Percentiles rank a stretch among this genome's conserved stretches.
Evolutionary conservation across 1,140 invertebrate genomes (phyloP).

Genomic region (Drosophila saltans): DNA sequence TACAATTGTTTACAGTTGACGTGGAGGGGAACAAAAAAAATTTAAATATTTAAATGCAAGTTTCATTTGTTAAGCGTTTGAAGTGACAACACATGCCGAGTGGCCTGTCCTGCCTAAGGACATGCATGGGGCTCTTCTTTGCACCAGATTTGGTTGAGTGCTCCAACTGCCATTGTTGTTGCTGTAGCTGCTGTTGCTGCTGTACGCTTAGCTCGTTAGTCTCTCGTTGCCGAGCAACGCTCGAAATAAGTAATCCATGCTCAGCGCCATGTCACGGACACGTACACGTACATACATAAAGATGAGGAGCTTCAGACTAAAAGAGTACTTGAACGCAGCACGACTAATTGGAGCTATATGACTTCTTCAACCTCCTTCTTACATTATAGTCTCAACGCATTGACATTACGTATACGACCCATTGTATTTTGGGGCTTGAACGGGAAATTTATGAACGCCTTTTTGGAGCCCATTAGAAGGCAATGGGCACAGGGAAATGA

Average conservation of each 20-base stretch:
- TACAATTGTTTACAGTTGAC: background rate
- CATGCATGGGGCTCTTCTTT: slow-evolving; percentile 40
- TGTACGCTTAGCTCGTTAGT: slow-evolving; percentile 60
- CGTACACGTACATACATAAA: slow-evolving; percentile 25
- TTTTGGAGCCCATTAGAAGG: slow-evolving; percentile 39
- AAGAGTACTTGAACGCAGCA: slow-evolving; percentile 65
- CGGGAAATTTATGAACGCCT: slow-evolving; percentile 61
- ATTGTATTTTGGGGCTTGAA: slow-evolving; percentile 37
- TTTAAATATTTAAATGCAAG: slow-evolving; percentile 13
- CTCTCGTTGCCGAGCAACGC: slow-evolving; percentile 36
- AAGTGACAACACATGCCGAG: slow-evolving; percentile 47
- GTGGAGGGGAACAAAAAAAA: background rate
- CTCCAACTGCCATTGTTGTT: slow-evolving; percentile 29
- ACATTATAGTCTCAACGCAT: slow-evolving; percentile 15
- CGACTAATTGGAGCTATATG: slow-evolving; percentile 67
- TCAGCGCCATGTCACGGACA: slow-evolving; percentile 51
- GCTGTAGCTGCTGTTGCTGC: slow-evolving; percentile 11
- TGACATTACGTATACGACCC: slow-evolving; percentile 67
- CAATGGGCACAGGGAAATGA: slow-evolving; percentile 1
- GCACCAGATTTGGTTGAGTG: slow-evolving; percentile 28
- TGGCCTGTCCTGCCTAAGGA: slow-evolving; percentile 39
- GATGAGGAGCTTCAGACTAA: background rate
- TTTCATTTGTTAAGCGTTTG: slow-evolving; percentile 38
- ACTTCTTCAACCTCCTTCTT: slow-evolving; percentile 33
- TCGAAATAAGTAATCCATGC: slow-evolving; percentile 21